Conservation (phyloP, 2,113 vertebrate genomes). For the Trematomus loennbergii region DNA sequence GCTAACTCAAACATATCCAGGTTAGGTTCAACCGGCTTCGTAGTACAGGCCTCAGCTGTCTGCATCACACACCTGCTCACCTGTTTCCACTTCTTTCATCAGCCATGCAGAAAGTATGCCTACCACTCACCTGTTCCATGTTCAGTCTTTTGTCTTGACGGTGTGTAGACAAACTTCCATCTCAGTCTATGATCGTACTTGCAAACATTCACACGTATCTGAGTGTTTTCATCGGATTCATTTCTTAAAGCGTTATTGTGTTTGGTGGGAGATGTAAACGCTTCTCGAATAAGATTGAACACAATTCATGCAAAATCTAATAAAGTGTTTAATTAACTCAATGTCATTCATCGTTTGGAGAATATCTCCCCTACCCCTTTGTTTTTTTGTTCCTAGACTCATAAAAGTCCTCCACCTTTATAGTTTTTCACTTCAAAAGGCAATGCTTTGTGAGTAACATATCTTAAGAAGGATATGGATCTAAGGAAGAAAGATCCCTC, state of each 20-base stretch:
- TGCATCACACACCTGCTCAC: background rate
- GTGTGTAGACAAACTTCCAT: background rate
- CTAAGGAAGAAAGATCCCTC: too few species aligned
- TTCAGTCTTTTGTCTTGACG: background rate
- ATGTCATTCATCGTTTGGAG: background rate
- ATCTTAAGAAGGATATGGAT: too few species aligned
- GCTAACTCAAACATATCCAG: too few species aligned
- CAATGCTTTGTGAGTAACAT: too few species aligned
- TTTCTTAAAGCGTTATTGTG: background rate
- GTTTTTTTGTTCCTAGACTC: background rate
- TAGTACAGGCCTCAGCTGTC: too few species aligned
- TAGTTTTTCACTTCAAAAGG: background rate
- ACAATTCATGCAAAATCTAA: too few species aligned
- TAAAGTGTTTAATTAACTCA: background rate
- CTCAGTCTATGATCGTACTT: background rate
- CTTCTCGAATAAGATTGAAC: too few species aligned
- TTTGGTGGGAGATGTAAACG: background rate
- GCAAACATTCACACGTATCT: background rate
- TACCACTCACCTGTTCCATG: background rate
- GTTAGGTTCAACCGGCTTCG: too few species aligned
- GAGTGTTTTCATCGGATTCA: background rate
- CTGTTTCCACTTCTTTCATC: background rate
- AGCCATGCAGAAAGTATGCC: background rate
- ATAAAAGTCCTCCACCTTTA: background rate
- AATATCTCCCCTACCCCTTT: background rate